These are phyloP conservation scores for Gobio gobio DNA, from an alignment of 2,113 vertebrate species.

Conservation along the genomic window DNA sequence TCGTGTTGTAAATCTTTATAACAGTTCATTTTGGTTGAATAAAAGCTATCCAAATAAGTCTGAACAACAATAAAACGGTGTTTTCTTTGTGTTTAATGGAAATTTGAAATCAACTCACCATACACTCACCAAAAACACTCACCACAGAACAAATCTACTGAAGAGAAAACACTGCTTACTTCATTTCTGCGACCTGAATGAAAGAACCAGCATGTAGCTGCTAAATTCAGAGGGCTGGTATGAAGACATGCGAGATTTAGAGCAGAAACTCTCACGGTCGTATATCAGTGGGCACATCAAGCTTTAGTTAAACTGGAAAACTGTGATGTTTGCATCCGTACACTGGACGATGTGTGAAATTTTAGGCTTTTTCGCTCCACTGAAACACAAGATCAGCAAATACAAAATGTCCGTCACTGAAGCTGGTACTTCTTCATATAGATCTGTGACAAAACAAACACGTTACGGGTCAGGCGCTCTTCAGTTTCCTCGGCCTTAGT, in stretches of 20 bases:
- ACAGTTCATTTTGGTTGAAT: background rate
- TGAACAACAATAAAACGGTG: background rate
- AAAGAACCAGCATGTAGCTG: conserved; percentile 64
- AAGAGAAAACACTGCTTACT: conserved; percentile 28
- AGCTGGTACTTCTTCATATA: background rate
- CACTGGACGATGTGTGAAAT: conserved; percentile 17
- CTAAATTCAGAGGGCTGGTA: conserved; percentile 75
- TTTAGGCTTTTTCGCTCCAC: conserved; percentile 12
- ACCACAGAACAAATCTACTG: conserved; percentile 12
- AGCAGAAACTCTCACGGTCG: conserved; percentile 17
- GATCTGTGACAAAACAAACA: conserved; percentile 6
- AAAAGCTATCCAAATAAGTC: background rate
- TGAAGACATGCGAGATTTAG: conserved; percentile 68
- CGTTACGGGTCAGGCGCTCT: background rate
- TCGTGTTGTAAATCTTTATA: background rate
- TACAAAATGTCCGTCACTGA: conserved; percentile 12
- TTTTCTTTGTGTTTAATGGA: conserved; percentile 18
- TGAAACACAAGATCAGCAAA: conserved; percentile 35
- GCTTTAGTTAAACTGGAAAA: background rate
- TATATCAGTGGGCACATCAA: conserved; percentile 19
- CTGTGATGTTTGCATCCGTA: background rate
- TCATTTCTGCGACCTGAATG: conserved; percentile 29
- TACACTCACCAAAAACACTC: conserved; percentile 7
- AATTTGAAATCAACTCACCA: conserved; percentile 7
- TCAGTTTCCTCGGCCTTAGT: background rate